A percentile compares a stretch with the other conserved stretches of the same genome.
phyloP scores from a whole-genome alignment of 2,113 vertebrate genomes.

The Mugil cephalus region DNA sequence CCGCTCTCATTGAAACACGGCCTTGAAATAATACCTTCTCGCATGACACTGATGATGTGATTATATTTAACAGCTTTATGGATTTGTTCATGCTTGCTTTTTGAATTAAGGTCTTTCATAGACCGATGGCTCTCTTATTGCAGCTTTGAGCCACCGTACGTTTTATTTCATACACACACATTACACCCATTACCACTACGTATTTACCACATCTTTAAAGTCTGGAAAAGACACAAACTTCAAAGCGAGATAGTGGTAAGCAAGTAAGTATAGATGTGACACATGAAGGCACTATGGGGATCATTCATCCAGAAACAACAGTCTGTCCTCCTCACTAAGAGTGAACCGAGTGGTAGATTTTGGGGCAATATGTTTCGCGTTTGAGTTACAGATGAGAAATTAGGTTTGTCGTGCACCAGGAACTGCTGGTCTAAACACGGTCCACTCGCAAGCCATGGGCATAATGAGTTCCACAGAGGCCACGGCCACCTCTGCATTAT shows the following conservation, averaged over 20 bases:
- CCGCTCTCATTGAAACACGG: conserved; percentile 17
- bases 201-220: background rate
- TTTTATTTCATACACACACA: background rate
- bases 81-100: conserved; percentile 26
- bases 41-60: conserved; percentile 18
- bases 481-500: conserved; percentile 25
- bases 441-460: conserved; percentile 35
- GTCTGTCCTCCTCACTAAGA: conserved; percentile 42
- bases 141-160: background rate
- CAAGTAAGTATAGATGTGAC: conserved; percentile 5
- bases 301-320: background rate
- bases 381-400: conserved; percentile 57
- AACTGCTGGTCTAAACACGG: conserved; percentile 73
- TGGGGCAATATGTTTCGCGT: conserved; percentile 37
- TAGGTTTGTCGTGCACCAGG: conserved; percentile 59
- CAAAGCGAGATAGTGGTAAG: too few relatives aligned
- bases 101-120: conserved; percentile 19
- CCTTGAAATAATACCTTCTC: conserved; percentile 4
- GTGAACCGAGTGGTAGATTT: conserved; percentile 15
- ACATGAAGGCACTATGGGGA: background rate
- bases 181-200: background rate
- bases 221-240: too few relatives aligned
- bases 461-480: conserved; percentile 67
- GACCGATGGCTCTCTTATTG: conserved; percentile 9
- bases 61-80: conserved; percentile 36